These are phyloP conservation scores for Squalus acanthias DNA, from an alignment of 2,797 vertebrate species.

Conservation along the genomic window DNA sequence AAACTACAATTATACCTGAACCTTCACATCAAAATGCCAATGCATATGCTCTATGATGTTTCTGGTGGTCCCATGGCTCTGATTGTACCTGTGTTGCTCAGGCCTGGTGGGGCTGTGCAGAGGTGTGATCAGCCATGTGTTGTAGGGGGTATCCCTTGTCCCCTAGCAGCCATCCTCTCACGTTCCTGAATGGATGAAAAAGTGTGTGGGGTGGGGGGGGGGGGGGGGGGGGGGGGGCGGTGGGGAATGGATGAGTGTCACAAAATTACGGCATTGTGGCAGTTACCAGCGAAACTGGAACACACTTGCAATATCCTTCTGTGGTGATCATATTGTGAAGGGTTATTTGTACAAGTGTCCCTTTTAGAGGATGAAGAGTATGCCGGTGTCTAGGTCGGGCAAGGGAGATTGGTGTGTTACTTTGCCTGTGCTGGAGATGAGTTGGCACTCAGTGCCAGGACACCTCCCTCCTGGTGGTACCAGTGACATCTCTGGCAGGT, in stretches of 20 bases:
- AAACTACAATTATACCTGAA: neutral
- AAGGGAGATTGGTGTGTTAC: neutral
- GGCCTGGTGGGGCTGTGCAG: neutral
- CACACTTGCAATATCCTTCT: neutral
- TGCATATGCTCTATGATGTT: neutral
- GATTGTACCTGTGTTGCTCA: neutral
- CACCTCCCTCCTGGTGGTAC: neutral
- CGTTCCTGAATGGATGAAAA: neutral
- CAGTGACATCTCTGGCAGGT: neutral
- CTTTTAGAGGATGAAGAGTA: too few species aligned
- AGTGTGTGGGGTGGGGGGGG: neutral
- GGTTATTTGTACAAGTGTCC: neutral
- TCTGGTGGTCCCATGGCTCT: neutral
- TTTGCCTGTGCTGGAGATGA: neutral
- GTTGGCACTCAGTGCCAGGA: neutral
- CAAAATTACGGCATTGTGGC: neutral
- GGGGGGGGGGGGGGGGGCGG: too few species aligned
- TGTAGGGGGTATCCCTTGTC: neutral
- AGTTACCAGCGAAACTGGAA: neutral
- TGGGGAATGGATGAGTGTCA: neutral
- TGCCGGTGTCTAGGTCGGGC: neutral
- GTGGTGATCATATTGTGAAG: neutral
- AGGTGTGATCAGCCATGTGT: neutral
- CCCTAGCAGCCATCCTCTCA: too few species aligned
- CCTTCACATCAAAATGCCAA: neutral